phyloP scores from a whole-genome alignment of 1,140 invertebrate species.

The Grapholita molesta region DNA sequence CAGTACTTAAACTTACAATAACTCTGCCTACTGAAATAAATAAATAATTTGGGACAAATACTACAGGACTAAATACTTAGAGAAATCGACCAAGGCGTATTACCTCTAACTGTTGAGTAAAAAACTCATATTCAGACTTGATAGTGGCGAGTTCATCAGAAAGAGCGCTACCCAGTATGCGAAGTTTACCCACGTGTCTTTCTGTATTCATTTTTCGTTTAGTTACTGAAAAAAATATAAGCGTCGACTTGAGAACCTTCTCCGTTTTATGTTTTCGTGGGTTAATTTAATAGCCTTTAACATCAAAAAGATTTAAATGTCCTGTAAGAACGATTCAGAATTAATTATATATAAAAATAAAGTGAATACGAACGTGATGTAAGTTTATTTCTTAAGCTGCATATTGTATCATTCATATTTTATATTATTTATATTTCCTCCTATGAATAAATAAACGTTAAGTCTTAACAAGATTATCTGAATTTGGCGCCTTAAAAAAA shows the following conservation, averaged over 20 bases:
- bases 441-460: neutral
- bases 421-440: constrained; percentile 31
- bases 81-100: neutral
- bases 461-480: too few relatives aligned
- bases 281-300: too few relatives aligned
- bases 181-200: constrained; percentile 33
- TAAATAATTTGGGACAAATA: too few relatives aligned
- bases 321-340: too few relatives aligned
- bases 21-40: too few relatives aligned
- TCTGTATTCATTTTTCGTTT: constrained; percentile 41
- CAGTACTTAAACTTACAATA: too few relatives aligned
- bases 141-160: constrained; percentile 39
- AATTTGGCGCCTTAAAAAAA: constrained; percentile 12
- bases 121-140: constrained; percentile 37
- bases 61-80: too few relatives aligned
- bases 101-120: constrained; percentile 46
- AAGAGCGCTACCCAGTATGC: constrained; percentile 34
- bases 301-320: too few relatives aligned
- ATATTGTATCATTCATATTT: constrained; percentile 24
- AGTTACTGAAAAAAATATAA: constrained; percentile 31
- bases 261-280: too few relatives aligned
- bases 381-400: constrained; percentile 35
- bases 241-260: too few relatives aligned
- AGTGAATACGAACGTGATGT: constrained; percentile 22
- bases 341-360: constrained; percentile 35